These are phyloP conservation scores for Macrotrachela quadricornifera DNA, from an alignment of 1,140 invertebrate genomes.

Conservation along the genomic window DNA sequence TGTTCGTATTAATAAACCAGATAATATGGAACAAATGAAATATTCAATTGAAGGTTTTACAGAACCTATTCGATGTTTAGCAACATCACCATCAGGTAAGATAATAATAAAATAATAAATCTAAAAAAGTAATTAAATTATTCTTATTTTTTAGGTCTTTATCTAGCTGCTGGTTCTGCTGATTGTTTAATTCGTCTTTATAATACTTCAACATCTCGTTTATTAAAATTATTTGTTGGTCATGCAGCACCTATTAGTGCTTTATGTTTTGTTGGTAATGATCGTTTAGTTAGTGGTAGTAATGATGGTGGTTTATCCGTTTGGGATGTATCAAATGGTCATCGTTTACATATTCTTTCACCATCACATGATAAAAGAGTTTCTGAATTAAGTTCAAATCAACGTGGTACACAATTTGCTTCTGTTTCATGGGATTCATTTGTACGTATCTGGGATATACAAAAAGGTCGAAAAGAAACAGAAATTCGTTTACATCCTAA, in stretches of 20 bases:
- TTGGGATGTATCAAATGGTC: conserved; percentile 21
- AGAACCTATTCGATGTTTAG: conserved; percentile 19
- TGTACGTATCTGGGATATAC: conserved; percentile 22
- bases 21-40: conserved; percentile 7
- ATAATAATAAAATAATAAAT: too few species aligned
- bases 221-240: conserved; percentile 19
- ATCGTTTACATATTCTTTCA: conserved; percentile 17
- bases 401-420: conserved; percentile 16
- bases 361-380: conserved; percentile 19
- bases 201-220: conserved; percentile 19
- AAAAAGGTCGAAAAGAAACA: conserved; percentile 13
- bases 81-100: conserved; percentile 15
- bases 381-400: conserved; percentile 18
- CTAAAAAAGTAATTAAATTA: too few species aligned
- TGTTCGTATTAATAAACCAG: conserved; percentile 19
- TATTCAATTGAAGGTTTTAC: conserved; percentile 1
- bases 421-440: conserved; percentile 26
- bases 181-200: conserved; percentile 22
- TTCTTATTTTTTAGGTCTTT: neutral
- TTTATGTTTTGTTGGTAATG: conserved; percentile 22
- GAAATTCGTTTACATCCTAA: conserved; percentile 9
- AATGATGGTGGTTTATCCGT: conserved; percentile 19
- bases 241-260: conserved; percentile 22
- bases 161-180: conserved; percentile 20
- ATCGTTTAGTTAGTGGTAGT: conserved; percentile 21